Percentiles rank a stretch among this genome's conserved stretches.
Conservation (phyloP, 2,797 vertebrate species). For the Prionace glauca region DNA sequence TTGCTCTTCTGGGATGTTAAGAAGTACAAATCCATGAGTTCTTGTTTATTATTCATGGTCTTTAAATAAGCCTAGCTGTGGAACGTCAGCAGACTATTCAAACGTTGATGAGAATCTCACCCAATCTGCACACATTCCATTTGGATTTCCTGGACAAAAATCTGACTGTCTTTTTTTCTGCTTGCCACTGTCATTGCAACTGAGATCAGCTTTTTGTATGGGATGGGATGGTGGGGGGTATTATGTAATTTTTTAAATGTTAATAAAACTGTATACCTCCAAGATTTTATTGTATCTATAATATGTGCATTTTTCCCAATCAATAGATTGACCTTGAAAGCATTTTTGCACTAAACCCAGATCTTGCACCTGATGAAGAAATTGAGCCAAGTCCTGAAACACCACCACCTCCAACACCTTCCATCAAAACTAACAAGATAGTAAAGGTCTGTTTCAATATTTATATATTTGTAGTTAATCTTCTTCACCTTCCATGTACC, state of each 20-base stretch:
- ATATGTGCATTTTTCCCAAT: neutral
- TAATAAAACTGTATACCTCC: neutral
- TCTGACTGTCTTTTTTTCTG: neutral
- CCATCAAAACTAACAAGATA: slow-evolving; percentile 81
- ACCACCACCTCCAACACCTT: slow-evolving; percentile 69
- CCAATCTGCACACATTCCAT: neutral
- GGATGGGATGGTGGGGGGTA: neutral
- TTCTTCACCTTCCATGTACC: neutral
- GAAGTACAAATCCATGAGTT: neutral
- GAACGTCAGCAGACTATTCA: neutral
- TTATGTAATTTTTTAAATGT: neutral
- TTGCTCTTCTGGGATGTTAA: no score
- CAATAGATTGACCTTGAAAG: slow-evolving; percentile 89
- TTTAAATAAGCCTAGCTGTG: neutral
- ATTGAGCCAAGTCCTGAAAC: slow-evolving; percentile 75
- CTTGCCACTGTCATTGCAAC: neutral
- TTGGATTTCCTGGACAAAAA: neutral
- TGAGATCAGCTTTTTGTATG: neutral
- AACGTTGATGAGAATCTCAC: neutral
- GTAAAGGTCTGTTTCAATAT: slow-evolving; percentile 73
- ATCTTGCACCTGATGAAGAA: slow-evolving; percentile 83
- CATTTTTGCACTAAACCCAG: slow-evolving; percentile 87
- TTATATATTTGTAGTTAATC: neutral
- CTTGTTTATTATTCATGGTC: neutral
- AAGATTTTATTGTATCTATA: neutral